Conservation (phyloP, 2,888 invertebrate species). For the Ceramica pisi region DNA sequence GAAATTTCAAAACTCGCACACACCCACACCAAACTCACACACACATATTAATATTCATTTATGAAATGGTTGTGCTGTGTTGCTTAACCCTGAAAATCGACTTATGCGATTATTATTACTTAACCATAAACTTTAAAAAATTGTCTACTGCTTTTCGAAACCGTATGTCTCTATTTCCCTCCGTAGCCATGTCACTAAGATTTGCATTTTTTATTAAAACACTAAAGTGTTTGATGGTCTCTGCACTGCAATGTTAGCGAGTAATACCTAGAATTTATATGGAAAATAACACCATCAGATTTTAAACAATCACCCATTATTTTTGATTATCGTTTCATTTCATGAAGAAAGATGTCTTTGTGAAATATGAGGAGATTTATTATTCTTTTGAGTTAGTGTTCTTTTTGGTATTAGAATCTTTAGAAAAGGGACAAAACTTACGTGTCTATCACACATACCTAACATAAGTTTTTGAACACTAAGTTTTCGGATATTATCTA, state of each 20-base stretch:
- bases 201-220: slow-evolving; percentile 57
- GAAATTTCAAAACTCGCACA: too few relatives aligned
- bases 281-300: slow-evolving; percentile 23
- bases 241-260: slow-evolving; percentile 3
- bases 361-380: slow-evolving; percentile 17
- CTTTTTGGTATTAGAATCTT: neutral
- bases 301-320: slow-evolving; percentile 27
- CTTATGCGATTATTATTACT: too few relatives aligned
- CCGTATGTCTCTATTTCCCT: slow-evolving; percentile 15
- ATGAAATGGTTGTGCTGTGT: too few relatives aligned
- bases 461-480: too few relatives aligned
- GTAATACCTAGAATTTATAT: slow-evolving; percentile 40
- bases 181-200: slow-evolving; percentile 40
- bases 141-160: neutral
- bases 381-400: slow-evolving; percentile 11
- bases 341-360: slow-evolving; percentile 5
- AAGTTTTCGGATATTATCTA: too few relatives aligned
- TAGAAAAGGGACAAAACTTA: too few relatives aligned
- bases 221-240: slow-evolving; percentile 38
- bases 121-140: too few relatives aligned
- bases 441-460: too few relatives aligned
- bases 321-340: slow-evolving; percentile 28
- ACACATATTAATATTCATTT: too few relatives aligned
- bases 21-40: too few relatives aligned
- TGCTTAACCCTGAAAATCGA: too few relatives aligned